Conservation (phyloP, 2,888 invertebrate species). For the Spodoptera littoralis region DNA sequence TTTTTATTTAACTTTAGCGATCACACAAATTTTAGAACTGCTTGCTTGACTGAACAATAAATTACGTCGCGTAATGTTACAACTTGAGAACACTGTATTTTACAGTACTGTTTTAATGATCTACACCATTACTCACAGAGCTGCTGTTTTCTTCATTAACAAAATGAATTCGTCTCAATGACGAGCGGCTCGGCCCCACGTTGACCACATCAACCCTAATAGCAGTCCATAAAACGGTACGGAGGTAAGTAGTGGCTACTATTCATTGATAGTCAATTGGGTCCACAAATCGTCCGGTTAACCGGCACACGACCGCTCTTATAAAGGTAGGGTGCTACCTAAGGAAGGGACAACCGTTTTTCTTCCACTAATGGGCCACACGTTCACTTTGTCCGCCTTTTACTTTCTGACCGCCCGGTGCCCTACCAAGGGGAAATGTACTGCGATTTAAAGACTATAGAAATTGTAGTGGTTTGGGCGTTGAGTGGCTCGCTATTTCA, state of each 20-base stretch:
- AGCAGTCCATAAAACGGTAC: conserved; percentile 52
- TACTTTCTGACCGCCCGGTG: conserved; percentile 33
- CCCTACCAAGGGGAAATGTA: conserved; percentile 14
- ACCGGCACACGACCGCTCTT: conserved; percentile 73
- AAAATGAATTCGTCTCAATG: conserved; percentile 36
- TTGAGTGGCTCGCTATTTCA: no score
- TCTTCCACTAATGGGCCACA: conserved; percentile 60
- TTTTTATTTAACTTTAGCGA: no score
- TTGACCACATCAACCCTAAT: conserved; percentile 39
- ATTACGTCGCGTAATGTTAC: no score
- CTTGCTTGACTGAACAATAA: no score
- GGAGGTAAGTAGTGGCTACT: conserved; percentile 71
- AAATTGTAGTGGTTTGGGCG: no score
- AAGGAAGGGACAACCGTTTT: conserved; percentile 64
- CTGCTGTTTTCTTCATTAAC: conserved; percentile 4
- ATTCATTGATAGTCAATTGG: conserved; percentile 85
- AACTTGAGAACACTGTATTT: no score
- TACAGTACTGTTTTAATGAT: background rate
- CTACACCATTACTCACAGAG: background rate
- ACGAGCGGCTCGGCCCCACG: conserved; percentile 11
- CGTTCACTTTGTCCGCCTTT: conserved; percentile 44
- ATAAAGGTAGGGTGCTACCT: conserved; percentile 57
- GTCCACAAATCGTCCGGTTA: conserved; percentile 79
- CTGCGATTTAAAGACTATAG: conserved; percentile 19
- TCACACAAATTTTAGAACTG: no score